Conservation (phyloP, 2,113 vertebrate species). For the Gobio gobio region DNA sequence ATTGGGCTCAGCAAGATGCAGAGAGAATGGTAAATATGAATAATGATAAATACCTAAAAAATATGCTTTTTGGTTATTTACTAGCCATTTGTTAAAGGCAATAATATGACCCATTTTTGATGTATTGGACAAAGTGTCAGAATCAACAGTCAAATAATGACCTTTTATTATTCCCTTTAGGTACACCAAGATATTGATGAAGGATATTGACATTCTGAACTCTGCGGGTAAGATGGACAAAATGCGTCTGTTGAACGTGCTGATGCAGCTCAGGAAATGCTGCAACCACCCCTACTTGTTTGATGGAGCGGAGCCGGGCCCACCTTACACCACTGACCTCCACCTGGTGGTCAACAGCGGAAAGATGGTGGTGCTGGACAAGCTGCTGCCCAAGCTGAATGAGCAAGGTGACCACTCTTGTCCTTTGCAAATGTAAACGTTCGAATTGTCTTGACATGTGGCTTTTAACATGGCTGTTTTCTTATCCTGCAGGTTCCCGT, state of each 20-base stretch:
- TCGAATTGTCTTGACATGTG: neutral
- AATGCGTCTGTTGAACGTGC: constrained; percentile 93
- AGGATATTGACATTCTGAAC: constrained; percentile 97
- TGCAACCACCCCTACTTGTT: constrained; percentile 98
- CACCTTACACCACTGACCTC: constrained; percentile 96
- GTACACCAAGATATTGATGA: constrained; percentile 98
- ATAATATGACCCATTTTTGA: too few relatives aligned
- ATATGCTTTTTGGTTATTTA: neutral
- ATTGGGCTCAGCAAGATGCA: constrained; percentile 99
- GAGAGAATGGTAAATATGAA: constrained; percentile 88
- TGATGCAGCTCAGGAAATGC: constrained; percentile 97
- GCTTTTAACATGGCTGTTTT: neutral
- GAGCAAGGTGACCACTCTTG: constrained; percentile 81
- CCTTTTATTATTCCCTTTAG: constrained; percentile 64
- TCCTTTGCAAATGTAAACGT: too few relatives aligned
- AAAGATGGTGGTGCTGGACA: constrained; percentile 97
- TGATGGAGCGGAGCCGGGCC: constrained; percentile 94
- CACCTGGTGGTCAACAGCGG: constrained; percentile 96
- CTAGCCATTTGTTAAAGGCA: neutral
- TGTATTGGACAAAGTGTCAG: neutral
- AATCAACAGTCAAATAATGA: neutral
- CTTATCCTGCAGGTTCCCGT: constrained; percentile 81
- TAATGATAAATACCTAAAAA: neutral
- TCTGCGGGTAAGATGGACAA: constrained; percentile 97
- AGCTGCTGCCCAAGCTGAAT: constrained; percentile 92